Base-by-base conservation (phyloP, 1,140 invertebrate genomes). In the Eumaeus atala region DNA sequence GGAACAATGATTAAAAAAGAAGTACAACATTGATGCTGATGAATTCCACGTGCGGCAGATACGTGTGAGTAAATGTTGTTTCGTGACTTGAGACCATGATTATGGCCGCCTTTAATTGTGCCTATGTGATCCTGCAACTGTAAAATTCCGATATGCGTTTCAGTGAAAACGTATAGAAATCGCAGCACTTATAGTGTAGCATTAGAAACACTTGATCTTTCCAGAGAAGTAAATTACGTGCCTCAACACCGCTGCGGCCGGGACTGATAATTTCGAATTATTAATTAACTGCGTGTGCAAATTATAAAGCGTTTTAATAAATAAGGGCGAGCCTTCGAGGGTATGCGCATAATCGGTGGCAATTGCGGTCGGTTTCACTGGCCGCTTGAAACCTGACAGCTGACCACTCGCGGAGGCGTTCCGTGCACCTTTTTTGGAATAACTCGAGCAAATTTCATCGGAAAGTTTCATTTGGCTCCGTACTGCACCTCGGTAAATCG, bases 381-480 rank as follows among this genome's bases (percentile, higher is more conserved):
- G 69, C 65, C 70, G 70, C 66, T 72, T 70, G 70, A 77, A 77
- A 77, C 76, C 72, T 66, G 58, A 58, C 60, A 77, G 82, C 40
- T 28, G 51, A 42, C 79, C 72, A 61, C 69, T 64, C 57, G 66
- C 69, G 66, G 70, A 77, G 74, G 76, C 72, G 72, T 78, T 80
- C 67, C 69, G 73, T 66, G 68, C 61, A 64, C 72, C 74, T 80
- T 86, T 83, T 81, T 82, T 83, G 76, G 79, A 77, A 73, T 83
- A 84, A 83, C 73, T 80, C 80, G 83, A 83, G 80, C 80, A 83
- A 84, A 84, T 78, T 84, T 86, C 68, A 74, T 74, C 66, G 74
- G 78, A 76, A 82, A 84, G 72, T 80, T 82, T 78, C 60, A 67
- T 74, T 77, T 61, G 76, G 73, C 72, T 71, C 21, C 74, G 69